phyloP scores from a whole-genome alignment of 2,888 invertebrate genomes.

The Vesta saturnalis region DNA sequence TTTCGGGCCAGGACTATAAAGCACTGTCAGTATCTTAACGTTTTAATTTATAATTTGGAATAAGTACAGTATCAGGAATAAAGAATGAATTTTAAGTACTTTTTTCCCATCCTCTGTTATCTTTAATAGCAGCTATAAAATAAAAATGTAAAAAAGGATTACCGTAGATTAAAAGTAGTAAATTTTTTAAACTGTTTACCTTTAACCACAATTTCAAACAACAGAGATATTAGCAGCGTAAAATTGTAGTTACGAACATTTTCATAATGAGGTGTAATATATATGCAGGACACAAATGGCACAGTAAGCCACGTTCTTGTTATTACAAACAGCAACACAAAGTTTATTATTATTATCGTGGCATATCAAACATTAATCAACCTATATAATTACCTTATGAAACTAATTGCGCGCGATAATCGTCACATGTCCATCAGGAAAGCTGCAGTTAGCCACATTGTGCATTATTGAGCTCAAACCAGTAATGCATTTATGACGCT shows the following conservation, averaged over 20 bases:
- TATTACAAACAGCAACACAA: slow-evolving; percentile 38
- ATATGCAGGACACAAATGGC: slow-evolving; percentile 36
- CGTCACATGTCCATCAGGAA: slow-evolving; percentile 31
- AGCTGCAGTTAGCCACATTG: slow-evolving; percentile 17
- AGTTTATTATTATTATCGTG: slow-evolving; percentile 41
- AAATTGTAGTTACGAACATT: slow-evolving; percentile 20
- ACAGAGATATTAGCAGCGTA: background rate
- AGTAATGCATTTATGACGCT: too few relatives aligned
- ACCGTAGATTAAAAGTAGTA: too few relatives aligned
- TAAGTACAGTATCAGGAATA: too few relatives aligned
- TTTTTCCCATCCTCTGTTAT: too few relatives aligned
- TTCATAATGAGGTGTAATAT: slow-evolving; percentile 36
- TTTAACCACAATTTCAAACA: background rate
- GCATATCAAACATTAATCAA: slow-evolving; percentile 48
- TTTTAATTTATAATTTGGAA: too few relatives aligned
- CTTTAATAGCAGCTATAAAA: too few relatives aligned
- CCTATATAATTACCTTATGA: slow-evolving; percentile 43
- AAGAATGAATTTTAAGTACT: too few relatives aligned
- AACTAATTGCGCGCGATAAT: slow-evolving; percentile 47
- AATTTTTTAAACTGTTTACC: too few relatives aligned
- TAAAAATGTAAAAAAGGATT: too few relatives aligned
- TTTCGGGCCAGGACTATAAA: too few relatives aligned
- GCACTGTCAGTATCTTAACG: too few relatives aligned
- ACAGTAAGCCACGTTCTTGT: slow-evolving; percentile 30
- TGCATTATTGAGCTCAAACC: background rate